These are phyloP conservation scores for Siphonodentalium dalli DNA, from an alignment of 2,888 invertebrate genomes.

Conservation along the genomic window DNA sequence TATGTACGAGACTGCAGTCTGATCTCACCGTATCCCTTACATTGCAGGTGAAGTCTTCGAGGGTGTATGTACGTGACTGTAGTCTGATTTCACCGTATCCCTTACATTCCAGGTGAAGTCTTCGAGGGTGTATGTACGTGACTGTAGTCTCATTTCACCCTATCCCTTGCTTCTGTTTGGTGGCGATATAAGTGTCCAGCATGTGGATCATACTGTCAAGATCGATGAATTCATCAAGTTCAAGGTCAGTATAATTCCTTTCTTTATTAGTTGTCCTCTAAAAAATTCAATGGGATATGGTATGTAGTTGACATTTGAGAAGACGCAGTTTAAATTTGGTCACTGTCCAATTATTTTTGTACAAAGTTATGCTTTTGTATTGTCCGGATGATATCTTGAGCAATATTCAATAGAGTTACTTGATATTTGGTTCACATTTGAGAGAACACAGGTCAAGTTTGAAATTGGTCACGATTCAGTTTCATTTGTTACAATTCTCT, in stretches of 20 bases:
- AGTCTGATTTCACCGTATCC: neutral
- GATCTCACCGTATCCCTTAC: slow-evolving; percentile 76
- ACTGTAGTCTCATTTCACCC: slow-evolving; percentile 82
- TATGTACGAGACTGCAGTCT: slow-evolving; percentile 83
- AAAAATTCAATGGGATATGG: too few relatives aligned
- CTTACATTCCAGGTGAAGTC: slow-evolving; percentile 39
- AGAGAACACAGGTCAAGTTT: too few relatives aligned
- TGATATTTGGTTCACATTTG: too few relatives aligned
- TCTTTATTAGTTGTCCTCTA: too few relatives aligned
- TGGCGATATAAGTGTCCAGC: slow-evolving; percentile 69
- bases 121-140: slow-evolving; percentile 74
- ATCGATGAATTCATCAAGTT: slow-evolving; percentile 67
- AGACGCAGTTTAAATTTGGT: too few relatives aligned
- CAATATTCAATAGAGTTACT: too few relatives aligned
- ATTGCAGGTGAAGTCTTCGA: slow-evolving; percentile 47
- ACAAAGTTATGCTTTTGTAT: too few relatives aligned
- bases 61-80: slow-evolving; percentile 77
- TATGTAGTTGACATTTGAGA: too few relatives aligned
- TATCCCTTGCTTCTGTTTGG: slow-evolving; percentile 87
- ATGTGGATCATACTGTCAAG: slow-evolving; percentile 61
- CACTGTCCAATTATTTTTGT: too few relatives aligned
- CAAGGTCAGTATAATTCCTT: slow-evolving; percentile 38
- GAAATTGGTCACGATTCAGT: too few relatives aligned
- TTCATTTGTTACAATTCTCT: neutral
- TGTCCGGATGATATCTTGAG: too few relatives aligned